Evolutionary conservation across 2,888 invertebrate genomes (phyloP).

Genomic region (Drosophila bunnanda): DNA sequence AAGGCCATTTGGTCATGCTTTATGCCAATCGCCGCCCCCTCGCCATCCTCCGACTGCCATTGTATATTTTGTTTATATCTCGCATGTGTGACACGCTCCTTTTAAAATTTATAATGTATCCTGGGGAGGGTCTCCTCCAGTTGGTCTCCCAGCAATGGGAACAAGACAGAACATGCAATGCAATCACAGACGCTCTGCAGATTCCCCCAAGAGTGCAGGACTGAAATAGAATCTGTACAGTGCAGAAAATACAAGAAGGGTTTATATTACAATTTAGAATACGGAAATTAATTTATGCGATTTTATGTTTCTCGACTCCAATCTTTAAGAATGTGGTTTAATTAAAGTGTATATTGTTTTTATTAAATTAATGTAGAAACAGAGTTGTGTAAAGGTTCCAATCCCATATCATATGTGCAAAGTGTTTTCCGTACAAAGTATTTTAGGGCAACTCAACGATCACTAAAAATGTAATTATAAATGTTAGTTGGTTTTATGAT

Average conservation of each 20-base stretch:
- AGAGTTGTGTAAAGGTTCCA: neutral
- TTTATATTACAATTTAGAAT: too few relatives aligned
- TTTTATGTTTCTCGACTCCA: neutral
- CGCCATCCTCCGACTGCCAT: constrained; percentile 16
- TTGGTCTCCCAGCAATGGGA: constrained; percentile 42
- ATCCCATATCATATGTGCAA: neutral
- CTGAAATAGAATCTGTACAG: constrained; percentile 16
- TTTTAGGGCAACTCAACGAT: too few relatives aligned
- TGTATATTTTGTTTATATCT: constrained; percentile 69
- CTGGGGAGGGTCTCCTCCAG: constrained; percentile 22
- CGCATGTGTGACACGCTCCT: constrained; percentile 66
- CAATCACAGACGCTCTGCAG: constrained; percentile 76
- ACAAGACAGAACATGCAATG: constrained; percentile 66
- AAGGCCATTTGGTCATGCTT: constrained; percentile 76
- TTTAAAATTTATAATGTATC: constrained; percentile 79
- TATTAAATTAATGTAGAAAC: neutral
- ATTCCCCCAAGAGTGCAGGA: constrained; percentile 55
- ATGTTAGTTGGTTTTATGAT: neutral
- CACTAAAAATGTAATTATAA: neutral
- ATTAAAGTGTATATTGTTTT: neutral
- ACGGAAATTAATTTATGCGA: neutral
- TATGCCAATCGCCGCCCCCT: constrained; percentile 48
- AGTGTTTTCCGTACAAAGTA: neutral
- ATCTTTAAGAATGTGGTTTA: too few relatives aligned
- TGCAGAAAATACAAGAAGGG: too few relatives aligned